A percentile compares a stretch with the other conserved stretches of the same genome.
phyloP scores from a whole-genome alignment of 2,888 invertebrate genomes.

The Smittia aterrima region DNA sequence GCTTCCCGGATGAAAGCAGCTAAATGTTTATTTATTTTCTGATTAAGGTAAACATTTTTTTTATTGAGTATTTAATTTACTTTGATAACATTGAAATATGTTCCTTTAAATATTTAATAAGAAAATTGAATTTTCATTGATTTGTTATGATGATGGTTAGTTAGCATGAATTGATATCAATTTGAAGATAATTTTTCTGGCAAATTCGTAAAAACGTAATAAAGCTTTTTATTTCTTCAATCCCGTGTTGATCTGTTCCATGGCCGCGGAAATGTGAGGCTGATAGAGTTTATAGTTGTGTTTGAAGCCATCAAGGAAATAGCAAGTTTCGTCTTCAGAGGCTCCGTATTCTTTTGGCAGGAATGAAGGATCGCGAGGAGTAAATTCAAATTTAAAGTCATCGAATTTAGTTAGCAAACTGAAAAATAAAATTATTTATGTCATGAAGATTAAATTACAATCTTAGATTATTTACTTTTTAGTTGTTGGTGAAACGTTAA shows the following conservation, averaged over 20 bases:
- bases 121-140: not conserved
- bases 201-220: not conserved
- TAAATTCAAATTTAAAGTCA: conserved; percentile 68
- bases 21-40: too few relatives aligned
- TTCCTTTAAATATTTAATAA: not conserved
- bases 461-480: conserved; percentile 70
- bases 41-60: too few relatives aligned
- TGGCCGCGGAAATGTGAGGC: conserved; percentile 52
- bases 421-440: conserved; percentile 46
- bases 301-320: conserved; percentile 78
- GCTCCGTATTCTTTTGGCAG: conserved; percentile 82
- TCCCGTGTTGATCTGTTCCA: conserved; percentile 44
- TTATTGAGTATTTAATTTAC: not conserved
- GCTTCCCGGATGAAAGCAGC: too few relatives aligned
- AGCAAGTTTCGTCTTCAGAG: conserved; percentile 75
- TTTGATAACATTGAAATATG: not conserved
- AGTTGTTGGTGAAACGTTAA: conserved; percentile 92
- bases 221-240: conserved; percentile 24
- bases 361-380: conserved; percentile 70
- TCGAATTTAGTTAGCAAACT: conserved; percentile 75
- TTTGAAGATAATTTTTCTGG: not conserved
- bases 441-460: too few relatives aligned
- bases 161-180: not conserved
- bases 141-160: not conserved
- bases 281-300: conserved; percentile 58